Conservation (phyloP, 2,888 invertebrate genomes). For the Phorcus lineatus region DNA sequence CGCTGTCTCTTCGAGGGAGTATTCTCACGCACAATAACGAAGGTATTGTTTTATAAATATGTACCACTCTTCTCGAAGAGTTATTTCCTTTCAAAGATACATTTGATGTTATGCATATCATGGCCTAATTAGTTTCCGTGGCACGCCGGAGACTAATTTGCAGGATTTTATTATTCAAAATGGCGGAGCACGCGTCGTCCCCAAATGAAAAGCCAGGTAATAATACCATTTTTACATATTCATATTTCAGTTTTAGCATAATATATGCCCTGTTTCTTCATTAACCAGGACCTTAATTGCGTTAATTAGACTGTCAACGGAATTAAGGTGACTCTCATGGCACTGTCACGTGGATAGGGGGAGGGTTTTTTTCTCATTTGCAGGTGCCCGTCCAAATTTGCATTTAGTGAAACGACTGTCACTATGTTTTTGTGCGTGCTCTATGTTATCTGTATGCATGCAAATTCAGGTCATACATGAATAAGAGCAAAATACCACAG, state of each 20-base stretch:
- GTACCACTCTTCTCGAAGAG: neutral
- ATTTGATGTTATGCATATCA: neutral
- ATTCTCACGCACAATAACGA: no score
- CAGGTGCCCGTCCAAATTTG: constrained; percentile 24
- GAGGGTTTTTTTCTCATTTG: constrained; percentile 3
- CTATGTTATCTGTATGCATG: constrained; percentile 24
- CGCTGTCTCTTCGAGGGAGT: neutral
- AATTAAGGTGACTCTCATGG: neutral
- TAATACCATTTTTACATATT: constrained; percentile 65
- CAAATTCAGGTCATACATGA: constrained; percentile 25
- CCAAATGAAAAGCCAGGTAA: constrained; percentile 61
- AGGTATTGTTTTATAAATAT: neutral
- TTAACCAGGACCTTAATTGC: constrained; percentile 20
- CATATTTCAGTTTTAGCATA: constrained; percentile 53
- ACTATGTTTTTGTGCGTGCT: neutral
- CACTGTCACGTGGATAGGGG: neutral
- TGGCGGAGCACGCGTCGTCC: constrained; percentile 56
- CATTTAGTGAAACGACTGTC: neutral
- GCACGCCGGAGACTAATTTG: constrained; percentile 57
- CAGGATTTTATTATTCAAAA: constrained; percentile 69
- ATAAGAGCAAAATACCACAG: constrained; percentile 16
- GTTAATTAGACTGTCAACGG: constrained; percentile 24
- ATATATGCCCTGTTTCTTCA: constrained; percentile 35
- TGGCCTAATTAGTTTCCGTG: constrained; percentile 50
- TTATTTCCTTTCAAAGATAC: neutral